Percentiles rank a stretch among this genome's conserved stretches.
Conservation (phyloP, 2,797 vertebrate genomes). For the Taenioides sp. region DNA sequence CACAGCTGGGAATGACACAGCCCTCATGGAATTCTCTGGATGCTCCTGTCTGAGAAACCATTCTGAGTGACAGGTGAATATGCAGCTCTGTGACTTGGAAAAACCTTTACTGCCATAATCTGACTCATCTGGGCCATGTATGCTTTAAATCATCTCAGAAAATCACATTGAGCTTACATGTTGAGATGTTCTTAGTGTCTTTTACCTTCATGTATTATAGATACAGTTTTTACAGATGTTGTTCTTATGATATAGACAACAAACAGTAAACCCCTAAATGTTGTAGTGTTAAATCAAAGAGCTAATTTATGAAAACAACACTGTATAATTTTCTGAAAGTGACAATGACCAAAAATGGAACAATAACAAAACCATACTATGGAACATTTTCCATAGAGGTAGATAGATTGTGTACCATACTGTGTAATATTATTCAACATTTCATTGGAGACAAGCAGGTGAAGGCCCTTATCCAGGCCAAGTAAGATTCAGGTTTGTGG, state of each 20-base stretch:
- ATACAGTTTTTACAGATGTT: too few relatives aligned
- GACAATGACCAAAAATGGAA: too few relatives aligned
- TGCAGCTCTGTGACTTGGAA: neutral
- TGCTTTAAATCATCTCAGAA: neutral
- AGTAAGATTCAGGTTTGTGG: too few relatives aligned
- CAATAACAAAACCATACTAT: too few relatives aligned
- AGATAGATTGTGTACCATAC: too few relatives aligned
- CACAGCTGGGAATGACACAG: constrained; percentile 58
- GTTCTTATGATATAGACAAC: too few relatives aligned
- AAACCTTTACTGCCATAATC: neutral
- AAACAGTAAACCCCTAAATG: neutral
- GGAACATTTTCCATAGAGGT: too few relatives aligned
- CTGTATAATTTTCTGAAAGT: too few relatives aligned
- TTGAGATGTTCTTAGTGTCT: neutral
- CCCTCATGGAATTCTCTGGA: constrained; percentile 44
- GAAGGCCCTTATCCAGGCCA: too few relatives aligned
- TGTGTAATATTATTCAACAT: too few relatives aligned
- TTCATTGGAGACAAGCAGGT: too few relatives aligned
- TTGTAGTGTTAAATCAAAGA: neutral
- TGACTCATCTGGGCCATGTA: constrained; percentile 5
- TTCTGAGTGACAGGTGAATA: constrained; percentile 2
- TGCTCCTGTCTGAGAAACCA: constrained; percentile 23
- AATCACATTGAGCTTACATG: neutral
- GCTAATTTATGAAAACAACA: neutral
- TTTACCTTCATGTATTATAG: too few relatives aligned